Evolutionary conservation across 2,797 vertebrate species (phyloP).

Genomic region (Alcedo quadribrachys): DNA sequence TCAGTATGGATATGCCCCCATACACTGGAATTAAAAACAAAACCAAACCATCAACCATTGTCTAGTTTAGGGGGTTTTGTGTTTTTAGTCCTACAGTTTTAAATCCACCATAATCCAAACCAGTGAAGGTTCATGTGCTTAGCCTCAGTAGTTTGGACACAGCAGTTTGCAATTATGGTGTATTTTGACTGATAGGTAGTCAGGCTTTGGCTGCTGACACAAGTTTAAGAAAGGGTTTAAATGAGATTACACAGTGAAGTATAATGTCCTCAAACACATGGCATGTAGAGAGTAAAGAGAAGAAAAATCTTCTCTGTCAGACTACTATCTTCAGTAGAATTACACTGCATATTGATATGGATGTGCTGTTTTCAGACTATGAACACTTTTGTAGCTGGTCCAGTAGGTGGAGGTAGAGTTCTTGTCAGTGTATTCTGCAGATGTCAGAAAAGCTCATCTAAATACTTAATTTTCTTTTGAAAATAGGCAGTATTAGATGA

Average conservation of each 20-base stretch:
- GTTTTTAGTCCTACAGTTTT: not conserved
- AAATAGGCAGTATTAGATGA: rapidly evolving
- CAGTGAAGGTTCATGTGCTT: not conserved
- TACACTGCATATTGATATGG: not conserved
- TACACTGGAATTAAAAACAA: not conserved
- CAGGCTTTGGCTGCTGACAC: not conserved
- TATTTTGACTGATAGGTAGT: not conserved
- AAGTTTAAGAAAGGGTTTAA: rapidly evolving
- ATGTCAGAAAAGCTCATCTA: too few species aligned
- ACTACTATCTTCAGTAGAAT: rapidly evolving
- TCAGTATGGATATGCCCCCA: not conserved
- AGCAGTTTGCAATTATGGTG: not conserved
- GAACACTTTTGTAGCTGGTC: not conserved
- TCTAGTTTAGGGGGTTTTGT: not conserved
- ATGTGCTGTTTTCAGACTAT: not conserved
- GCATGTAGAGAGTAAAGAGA: not conserved
- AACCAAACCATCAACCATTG: not conserved
- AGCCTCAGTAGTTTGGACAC: not conserved
- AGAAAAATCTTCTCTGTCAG: not conserved
- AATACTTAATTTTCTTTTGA: not conserved
- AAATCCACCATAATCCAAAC: not conserved
- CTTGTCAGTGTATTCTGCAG: not conserved
- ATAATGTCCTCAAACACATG: not conserved
- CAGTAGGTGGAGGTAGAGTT: slow-evolving; percentile 44
- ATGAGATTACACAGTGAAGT: not conserved